Evolutionary conservation across 2,113 vertebrate genomes (phyloP).

Genomic region (Muscicapa adusta): DNA sequence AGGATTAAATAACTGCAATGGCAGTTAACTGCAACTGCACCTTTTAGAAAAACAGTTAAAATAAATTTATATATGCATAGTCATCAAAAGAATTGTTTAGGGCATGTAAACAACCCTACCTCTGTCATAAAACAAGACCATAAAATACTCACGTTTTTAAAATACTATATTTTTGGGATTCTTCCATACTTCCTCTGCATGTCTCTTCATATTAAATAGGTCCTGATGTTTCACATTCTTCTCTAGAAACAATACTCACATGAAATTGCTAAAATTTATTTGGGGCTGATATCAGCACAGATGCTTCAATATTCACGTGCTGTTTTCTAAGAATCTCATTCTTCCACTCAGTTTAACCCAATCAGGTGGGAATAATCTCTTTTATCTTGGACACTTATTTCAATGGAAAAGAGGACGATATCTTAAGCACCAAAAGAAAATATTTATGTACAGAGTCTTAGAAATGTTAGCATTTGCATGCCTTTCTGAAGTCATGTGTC

Average conservation of each 20-base stretch:
- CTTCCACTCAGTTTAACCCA: neutral
- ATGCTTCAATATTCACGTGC: neutral
- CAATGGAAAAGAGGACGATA: neutral
- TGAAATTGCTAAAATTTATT: neutral
- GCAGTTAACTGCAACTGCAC: too few relatives aligned
- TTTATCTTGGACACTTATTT: neutral
- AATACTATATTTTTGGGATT: neutral
- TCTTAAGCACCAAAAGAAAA: neutral
- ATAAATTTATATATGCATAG: neutral
- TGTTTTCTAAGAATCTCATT: neutral
- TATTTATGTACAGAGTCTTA: neutral
- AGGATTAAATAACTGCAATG: neutral
- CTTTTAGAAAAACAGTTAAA: neutral
- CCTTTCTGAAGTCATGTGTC: neutral
- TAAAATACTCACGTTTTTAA: neutral
- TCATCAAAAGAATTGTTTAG: neutral
- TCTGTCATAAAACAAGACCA: neutral
- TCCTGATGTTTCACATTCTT: neutral
- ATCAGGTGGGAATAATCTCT: neutral
- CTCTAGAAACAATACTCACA: neutral
- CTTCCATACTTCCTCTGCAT: neutral
- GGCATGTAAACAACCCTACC: neutral
- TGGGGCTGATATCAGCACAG: neutral
- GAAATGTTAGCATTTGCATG: neutral
- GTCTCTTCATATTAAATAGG: neutral